These are phyloP conservation scores for Crambe crambe DNA, from an alignment of 37 sponge, comb jelly and placozoan genomes.

Conservation along the genomic window DNA sequence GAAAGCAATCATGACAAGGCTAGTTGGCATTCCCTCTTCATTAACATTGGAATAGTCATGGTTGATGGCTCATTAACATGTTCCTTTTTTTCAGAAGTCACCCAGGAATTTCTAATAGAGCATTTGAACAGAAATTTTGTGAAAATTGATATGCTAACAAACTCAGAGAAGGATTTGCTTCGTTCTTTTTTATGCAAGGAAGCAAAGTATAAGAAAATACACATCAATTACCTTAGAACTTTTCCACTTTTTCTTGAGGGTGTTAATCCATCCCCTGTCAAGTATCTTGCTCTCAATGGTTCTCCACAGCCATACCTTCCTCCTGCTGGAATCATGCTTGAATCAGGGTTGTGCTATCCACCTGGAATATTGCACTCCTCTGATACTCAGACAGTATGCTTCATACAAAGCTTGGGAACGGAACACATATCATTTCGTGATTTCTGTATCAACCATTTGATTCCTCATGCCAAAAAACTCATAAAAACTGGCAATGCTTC, in stretches of 20 bases:
- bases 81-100: background rate
- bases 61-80: background rate
- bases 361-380: too few species aligned
- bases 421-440: conserved; percentile 6
- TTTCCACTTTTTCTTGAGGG: conserved; percentile 54
- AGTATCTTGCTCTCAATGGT: conserved; percentile 9
- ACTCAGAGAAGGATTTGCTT: background rate
- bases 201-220: background rate
- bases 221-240: background rate
- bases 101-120: too few species aligned
- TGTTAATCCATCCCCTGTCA: background rate
- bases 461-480: conserved; percentile 16
- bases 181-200: background rate
- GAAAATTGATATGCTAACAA: too few species aligned
- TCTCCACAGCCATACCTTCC: too few species aligned
- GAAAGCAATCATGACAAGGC: too few species aligned
- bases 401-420: conserved; percentile 20
- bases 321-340: too few species aligned
- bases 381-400: background rate
- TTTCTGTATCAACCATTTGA: conserved; percentile 13
- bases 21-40: background rate
- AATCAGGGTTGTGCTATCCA: too few species aligned
- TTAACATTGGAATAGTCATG: background rate
- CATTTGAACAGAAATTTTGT: too few species aligned
- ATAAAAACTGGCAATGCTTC: background rate